A percentile compares a stretch with the other conserved stretches of the same genome.
Evolutionary conservation across 1,140 invertebrate species (phyloP).

Genomic region (Asobara japonica): DNA sequence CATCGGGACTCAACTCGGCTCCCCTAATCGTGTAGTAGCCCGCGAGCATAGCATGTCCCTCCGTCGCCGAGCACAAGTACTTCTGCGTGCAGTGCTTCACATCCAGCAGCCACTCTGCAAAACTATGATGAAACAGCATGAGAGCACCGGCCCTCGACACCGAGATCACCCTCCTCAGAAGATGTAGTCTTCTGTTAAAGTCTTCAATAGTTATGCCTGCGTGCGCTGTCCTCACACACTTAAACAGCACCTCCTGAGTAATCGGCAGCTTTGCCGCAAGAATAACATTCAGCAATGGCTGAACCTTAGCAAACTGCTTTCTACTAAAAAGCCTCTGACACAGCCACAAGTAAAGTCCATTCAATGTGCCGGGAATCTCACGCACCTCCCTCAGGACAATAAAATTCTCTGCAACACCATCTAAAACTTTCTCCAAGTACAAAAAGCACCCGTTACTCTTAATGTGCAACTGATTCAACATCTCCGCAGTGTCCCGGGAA

Average conservation of each 20-base stretch:
- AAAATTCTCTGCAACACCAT: conserved; percentile 92
- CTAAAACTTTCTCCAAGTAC: conserved; percentile 92
- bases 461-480: conserved; percentile 94
- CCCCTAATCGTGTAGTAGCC: conserved; percentile 81
- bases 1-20: conserved; percentile 64
- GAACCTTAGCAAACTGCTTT: conserved; percentile 87
- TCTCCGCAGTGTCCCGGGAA: conserved; percentile 87
- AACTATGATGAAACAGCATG: conserved; percentile 89
- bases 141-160: conserved; percentile 74
- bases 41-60: conserved; percentile 90
- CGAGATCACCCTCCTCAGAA: conserved; percentile 79
- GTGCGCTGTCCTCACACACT: conserved; percentile 84
- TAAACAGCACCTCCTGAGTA: conserved; percentile 81
- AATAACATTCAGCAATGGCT: conserved; percentile 86
- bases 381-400: conserved; percentile 86
- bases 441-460: conserved; percentile 97
- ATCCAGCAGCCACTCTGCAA: conserved; percentile 93
- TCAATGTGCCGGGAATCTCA: conserved; percentile 94
- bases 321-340: conserved; percentile 92
- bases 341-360: conserved; percentile 94
- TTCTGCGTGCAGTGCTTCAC: conserved; percentile 97
- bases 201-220: conserved; percentile 83
- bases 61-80: conserved; percentile 86
- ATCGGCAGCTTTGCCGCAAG: conserved; percentile 87
- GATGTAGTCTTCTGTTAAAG: conserved; percentile 82